A percentile compares a stretch with the other conserved stretches of the same genome.
Conservation (phyloP, 2,113 vertebrate species). For the Centropus bengalensis region DNA sequence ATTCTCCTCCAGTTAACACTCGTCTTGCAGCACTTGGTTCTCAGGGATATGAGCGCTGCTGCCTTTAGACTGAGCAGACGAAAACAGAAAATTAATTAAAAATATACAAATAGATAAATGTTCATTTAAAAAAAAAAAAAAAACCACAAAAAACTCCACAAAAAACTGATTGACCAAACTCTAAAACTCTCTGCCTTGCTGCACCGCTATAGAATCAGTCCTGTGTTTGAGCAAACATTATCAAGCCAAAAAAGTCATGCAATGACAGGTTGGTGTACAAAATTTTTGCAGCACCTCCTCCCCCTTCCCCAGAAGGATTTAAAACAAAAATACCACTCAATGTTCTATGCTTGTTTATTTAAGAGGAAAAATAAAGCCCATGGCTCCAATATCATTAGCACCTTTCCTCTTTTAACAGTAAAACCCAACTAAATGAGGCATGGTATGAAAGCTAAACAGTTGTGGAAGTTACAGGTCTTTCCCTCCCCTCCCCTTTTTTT, state of each 20-base stretch:
- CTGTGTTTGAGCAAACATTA: not conserved
- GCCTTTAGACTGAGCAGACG: not conserved
- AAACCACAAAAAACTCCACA: too few species aligned
- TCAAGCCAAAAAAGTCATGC: accelerated
- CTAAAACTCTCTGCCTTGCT: not conserved
- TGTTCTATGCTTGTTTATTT: not conserved
- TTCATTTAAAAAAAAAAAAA: not conserved
- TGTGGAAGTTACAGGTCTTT: not conserved
- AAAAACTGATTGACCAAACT: not conserved
- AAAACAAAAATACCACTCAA: not conserved
- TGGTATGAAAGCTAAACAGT: not conserved
- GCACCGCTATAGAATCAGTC: not conserved
- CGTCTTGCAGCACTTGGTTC: not conserved
- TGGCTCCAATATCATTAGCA: not conserved
- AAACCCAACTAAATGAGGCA: not conserved
- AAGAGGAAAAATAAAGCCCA: not conserved
- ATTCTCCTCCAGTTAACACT: not conserved
- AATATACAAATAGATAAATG: not conserved
- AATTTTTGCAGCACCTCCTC: not conserved
- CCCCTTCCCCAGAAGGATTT: not conserved
- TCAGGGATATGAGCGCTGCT: not conserved
- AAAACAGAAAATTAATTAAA: not conserved
- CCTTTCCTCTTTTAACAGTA: not conserved
- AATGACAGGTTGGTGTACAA: not conserved
- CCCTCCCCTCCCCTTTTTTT: not conserved